These are phyloP conservation scores for Glaucomys volans DNA, from an alignment of 2,113 vertebrate species.

Conservation along the genomic window DNA sequence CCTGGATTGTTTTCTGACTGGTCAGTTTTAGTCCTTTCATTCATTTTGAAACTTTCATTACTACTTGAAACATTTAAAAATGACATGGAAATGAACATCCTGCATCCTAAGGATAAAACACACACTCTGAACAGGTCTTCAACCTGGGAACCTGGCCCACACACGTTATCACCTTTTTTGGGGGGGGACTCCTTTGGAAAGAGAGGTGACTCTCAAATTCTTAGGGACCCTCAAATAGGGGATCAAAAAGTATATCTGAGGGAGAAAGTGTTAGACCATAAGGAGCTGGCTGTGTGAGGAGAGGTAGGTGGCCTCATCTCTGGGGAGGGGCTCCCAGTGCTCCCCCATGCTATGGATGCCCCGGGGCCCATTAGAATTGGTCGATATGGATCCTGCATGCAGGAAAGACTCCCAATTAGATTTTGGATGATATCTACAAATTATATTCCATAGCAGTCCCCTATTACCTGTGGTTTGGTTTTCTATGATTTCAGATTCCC, in stretches of 20 bases:
- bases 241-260: background rate
- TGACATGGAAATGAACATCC: background rate
- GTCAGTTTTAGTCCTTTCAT: background rate
- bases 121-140: background rate
- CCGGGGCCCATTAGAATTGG: fast-evolving
- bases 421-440: background rate
- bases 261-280: background rate
- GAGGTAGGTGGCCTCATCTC: too few species aligned
- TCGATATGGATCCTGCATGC: background rate
- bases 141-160: background rate
- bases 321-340: background rate
- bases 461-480: background rate
- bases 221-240: background rate
- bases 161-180: too few species aligned
- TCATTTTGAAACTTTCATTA: background rate
- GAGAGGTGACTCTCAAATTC: fast-evolving
- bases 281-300: background rate
- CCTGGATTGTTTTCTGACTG: background rate
- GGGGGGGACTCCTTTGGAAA: background rate
- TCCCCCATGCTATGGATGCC: background rate
- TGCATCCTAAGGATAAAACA: background rate
- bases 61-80: background rate
- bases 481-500: background rate
- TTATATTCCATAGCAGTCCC: background rate
- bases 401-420: background rate